Evolutionary conservation across 1,140 invertebrate species (phyloP).

Genomic region (Geopemphigus sp.): DNA sequence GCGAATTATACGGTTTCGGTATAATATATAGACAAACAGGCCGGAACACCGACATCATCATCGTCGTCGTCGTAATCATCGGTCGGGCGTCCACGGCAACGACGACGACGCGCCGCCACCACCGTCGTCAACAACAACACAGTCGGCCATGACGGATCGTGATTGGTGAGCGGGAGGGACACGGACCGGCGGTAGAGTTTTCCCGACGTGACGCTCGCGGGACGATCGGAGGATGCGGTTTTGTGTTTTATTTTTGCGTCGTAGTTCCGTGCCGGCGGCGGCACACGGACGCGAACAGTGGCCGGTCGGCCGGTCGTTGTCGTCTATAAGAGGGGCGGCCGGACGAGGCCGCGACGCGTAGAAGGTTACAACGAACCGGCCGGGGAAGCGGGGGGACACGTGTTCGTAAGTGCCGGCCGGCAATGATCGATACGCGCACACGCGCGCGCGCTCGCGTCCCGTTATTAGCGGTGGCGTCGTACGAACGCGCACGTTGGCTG

Average conservation of each 20-base stretch:
- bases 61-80: too few relatives aligned
- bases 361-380: neutral
- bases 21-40: constrained; percentile 31
- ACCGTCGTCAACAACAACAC: neutral
- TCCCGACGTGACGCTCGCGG: neutral
- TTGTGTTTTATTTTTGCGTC: constrained; percentile 26
- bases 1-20: constrained; percentile 45
- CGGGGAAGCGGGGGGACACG: constrained; percentile 6
- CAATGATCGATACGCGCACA: constrained; percentile 22
- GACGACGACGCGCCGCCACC: neutral
- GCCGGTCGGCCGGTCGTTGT: too few relatives aligned
- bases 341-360: neutral
- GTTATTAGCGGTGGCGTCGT: constrained; percentile 18
- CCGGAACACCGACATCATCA: constrained; percentile 15
- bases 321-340: too few relatives aligned
- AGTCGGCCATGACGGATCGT: neutral
- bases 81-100: neutral
- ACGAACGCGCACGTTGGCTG: neutral
- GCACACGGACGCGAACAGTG: too few relatives aligned
- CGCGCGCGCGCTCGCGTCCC: neutral
- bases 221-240: neutral
- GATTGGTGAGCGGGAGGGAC: neutral
- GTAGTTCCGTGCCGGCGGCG: constrained; percentile 1
- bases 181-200: neutral
- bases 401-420: constrained; percentile 23